Conservation (phyloP, 2,113 vertebrate genomes). For the Piprites chloris region DNA sequence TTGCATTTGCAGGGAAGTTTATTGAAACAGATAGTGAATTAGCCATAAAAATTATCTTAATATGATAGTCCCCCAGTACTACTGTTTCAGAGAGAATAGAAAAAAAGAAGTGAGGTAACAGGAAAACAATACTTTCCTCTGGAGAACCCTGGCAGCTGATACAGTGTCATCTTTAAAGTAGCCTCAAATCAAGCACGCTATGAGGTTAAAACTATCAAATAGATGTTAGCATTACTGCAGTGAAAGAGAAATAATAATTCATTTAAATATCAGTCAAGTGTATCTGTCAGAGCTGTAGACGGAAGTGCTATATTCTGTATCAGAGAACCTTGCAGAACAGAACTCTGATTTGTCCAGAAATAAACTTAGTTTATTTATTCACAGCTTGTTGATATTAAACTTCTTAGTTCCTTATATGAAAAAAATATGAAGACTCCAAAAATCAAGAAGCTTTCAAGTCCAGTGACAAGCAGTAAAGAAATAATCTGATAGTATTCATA, state of each 20-base stretch:
- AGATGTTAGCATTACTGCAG: not conserved
- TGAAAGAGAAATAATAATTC: conserved; percentile 27
- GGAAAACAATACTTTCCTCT: not conserved
- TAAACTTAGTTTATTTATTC: not conserved
- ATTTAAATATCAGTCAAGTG: conserved; percentile 29
- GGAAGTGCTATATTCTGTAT: not conserved
- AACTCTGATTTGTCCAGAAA: conserved; percentile 4
- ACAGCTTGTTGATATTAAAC: not conserved
- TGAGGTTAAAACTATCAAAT: not conserved
- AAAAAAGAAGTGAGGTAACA: not conserved
- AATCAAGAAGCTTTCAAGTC: not conserved
- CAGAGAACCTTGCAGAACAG: not conserved
- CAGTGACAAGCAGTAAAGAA: not conserved
- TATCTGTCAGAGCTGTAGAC: not conserved
- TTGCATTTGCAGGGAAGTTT: not conserved
- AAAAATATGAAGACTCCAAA: not conserved
- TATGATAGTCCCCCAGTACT: not conserved
- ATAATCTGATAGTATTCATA: not conserved
- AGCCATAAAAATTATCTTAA: not conserved
- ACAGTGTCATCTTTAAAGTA: conserved; percentile 23
- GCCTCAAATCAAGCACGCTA: not conserved
- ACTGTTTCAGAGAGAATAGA: not conserved
- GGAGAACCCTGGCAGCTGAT: not conserved
- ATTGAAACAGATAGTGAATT: not conserved
- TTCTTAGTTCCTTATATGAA: not conserved